These are phyloP conservation scores for Phasia obesa DNA, from an alignment of 2,888 invertebrate species.

Conservation along the genomic window DNA sequence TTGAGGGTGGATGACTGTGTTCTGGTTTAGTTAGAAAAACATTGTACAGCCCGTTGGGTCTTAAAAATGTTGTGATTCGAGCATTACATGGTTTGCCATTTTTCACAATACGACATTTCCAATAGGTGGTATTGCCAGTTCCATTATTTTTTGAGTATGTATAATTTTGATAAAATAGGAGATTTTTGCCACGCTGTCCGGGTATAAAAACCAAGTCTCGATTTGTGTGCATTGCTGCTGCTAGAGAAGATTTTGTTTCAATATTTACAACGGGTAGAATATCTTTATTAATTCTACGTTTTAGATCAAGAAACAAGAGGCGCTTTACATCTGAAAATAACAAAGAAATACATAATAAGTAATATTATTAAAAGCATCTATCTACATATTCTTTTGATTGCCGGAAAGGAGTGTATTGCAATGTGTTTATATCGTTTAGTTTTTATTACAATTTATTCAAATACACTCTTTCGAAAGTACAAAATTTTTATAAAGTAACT, in stretches of 20 bases:
- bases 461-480: background rate
- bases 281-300: constrained; percentile 27
- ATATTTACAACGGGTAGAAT: constrained; percentile 53
- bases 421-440: background rate
- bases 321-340: constrained; percentile 37
- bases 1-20: constrained; percentile 80
- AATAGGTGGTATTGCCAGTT: constrained; percentile 79
- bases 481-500: background rate
- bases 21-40: constrained; percentile 78
- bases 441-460: constrained; percentile 10
- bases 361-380: background rate
- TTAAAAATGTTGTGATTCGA: constrained; percentile 77
- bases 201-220: constrained; percentile 77
- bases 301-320: constrained; percentile 4
- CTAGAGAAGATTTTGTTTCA: constrained; percentile 60
- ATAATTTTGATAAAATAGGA: constrained; percentile 79
- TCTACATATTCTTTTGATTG: background rate
- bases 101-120: constrained; percentile 81
- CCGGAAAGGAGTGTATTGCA: background rate
- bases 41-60: constrained; percentile 77
- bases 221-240: constrained; percentile 68
- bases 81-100: constrained; percentile 78
- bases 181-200: constrained; percentile 80
- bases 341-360: constrained; percentile 8
- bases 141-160: constrained; percentile 81